Conservation (phyloP, 2,113 vertebrate species). For the Gorsachius goisagi region DNA sequence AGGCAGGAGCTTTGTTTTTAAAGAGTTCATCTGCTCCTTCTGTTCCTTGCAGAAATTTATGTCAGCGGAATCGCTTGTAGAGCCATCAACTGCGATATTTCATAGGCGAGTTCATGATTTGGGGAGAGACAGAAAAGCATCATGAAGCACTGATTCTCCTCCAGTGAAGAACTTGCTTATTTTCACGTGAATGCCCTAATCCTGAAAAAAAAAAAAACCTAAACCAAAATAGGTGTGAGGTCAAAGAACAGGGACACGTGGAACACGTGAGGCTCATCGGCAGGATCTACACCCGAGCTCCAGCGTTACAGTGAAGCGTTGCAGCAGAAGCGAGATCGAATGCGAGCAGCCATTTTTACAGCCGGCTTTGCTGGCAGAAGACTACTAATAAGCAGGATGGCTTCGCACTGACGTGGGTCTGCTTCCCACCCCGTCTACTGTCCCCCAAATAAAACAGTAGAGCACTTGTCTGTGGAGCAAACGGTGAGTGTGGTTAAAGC, state of each 20-base stretch:
- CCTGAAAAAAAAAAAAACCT: background rate
- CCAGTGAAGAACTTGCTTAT: background rate
- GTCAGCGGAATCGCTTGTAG: background rate
- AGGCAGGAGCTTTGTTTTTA: slow-evolving; percentile 40
- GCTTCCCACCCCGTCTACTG: background rate
- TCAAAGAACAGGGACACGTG: background rate
- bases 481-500: background rate
- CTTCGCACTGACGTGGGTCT: background rate
- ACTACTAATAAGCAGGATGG: background rate
- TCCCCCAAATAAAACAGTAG: background rate
- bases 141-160: background rate
- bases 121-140: background rate
- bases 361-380: slow-evolving; percentile 7
- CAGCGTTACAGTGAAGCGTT: background rate
- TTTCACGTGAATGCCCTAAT: background rate
- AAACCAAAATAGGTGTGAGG: slow-evolving; percentile 36
- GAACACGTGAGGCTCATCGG: background rate
- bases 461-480: background rate
- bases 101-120: background rate
- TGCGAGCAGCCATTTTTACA: slow-evolving; percentile 47
- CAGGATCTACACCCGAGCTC: background rate
- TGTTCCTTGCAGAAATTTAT: background rate
- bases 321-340: background rate
- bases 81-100: background rate
- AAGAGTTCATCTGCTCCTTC: slow-evolving; percentile 44